A percentile compares a stretch with the other conserved stretches of the same genome.
These are phyloP conservation scores for Camelus dromedarius DNA, from an alignment of 2,113 vertebrate genomes.

Conservation along the genomic window DNA sequence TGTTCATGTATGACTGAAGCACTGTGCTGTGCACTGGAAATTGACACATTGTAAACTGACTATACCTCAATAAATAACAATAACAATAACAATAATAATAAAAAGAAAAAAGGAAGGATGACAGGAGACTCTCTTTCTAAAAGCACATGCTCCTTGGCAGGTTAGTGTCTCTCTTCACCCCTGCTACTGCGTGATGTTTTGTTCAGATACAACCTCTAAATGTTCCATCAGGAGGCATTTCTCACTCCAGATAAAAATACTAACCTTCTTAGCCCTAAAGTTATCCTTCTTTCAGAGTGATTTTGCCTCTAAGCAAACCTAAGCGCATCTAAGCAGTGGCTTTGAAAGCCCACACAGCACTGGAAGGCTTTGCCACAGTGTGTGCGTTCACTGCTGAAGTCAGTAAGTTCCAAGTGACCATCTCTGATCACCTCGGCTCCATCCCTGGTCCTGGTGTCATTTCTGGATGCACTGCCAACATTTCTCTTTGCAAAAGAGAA, in stretches of 20 bases:
- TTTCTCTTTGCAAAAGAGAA: slow-evolving; percentile 42
- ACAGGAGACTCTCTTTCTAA: neutral
- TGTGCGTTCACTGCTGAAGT: neutral
- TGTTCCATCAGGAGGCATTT: slow-evolving; percentile 38
- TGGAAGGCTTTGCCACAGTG: neutral
- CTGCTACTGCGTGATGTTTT: neutral
- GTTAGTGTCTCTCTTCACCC: neutral
- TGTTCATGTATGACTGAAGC: no score
- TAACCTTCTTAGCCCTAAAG: slow-evolving; percentile 42
- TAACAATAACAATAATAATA: no score
- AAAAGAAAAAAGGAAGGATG: neutral
- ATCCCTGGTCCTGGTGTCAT: neutral
- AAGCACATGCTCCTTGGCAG: neutral
- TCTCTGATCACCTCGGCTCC: slow-evolving; percentile 17
- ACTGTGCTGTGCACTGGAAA: no score
- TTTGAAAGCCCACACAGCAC: neutral
- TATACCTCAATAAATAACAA: no score
- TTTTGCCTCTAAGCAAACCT: slow-evolving; percentile 50
- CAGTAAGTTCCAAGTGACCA: neutral
- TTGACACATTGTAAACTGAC: no score
- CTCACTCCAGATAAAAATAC: slow-evolving; percentile 21
- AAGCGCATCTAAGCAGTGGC: slow-evolving; percentile 2
- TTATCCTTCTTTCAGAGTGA: slow-evolving; percentile 39
- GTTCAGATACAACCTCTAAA: neutral
- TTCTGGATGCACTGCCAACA: neutral